Conservation (phyloP, 1,140 invertebrate genomes). For the Aradophagus sp. region DNA sequence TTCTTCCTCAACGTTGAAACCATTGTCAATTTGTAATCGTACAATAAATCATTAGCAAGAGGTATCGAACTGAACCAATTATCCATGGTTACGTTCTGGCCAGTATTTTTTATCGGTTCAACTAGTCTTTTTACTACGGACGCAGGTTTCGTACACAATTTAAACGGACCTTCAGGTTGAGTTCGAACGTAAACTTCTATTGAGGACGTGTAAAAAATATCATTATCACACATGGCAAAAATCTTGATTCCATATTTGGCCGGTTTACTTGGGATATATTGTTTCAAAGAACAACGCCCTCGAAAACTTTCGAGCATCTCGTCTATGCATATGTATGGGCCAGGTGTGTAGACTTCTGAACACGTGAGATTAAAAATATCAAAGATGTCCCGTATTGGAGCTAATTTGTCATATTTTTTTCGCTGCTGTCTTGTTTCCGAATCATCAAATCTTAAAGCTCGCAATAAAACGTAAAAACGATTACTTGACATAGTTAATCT, state of each 20-base stretch:
- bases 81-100: not conserved
- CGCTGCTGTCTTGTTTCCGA: not conserved
- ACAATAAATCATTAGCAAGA: constrained; percentile 9
- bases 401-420: constrained; percentile 8
- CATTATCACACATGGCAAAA: constrained; percentile 13
- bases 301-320: not conserved
- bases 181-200: not conserved
- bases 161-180: constrained; percentile 4
- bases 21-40: constrained; percentile 11
- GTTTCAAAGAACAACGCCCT: constrained; percentile 10
- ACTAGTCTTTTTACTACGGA: constrained; percentile 1
- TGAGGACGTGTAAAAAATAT: not conserved
- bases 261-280: constrained; percentile 14
- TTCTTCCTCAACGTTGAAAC: constrained; percentile 19
- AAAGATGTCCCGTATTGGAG: constrained; percentile 7
- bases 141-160: constrained; percentile 1
- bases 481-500: constrained; percentile 6
- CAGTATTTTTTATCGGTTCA: not conserved
- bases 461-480: constrained; percentile 4
- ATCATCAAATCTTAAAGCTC: constrained; percentile 7
- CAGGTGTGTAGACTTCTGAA: not conserved
- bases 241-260: constrained; percentile 13
- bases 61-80: constrained; percentile 18
- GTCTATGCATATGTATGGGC: not conserved
- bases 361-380: constrained; percentile 7